Base-by-base conservation (phyloP, 37 sponge, comb jelly and placozoan genomes). In the Oopsacas minuta region DNA sequence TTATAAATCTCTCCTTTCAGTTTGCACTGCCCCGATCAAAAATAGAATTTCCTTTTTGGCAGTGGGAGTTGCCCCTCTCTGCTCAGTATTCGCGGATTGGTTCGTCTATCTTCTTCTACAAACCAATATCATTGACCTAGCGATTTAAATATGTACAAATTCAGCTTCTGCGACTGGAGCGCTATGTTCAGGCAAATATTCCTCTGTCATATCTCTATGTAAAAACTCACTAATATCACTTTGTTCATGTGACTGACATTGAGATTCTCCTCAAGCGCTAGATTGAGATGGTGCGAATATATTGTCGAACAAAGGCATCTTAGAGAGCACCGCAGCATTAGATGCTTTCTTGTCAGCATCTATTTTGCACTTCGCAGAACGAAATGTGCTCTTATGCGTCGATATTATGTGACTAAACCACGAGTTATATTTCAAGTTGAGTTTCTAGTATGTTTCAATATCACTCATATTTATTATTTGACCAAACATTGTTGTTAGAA, bases 71-170 rank as follows among this genome's bases (percentile, higher is more conserved):
- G 49, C 12, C 49, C 12, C 8, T 42, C 15, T 42, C 49, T 8
- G 49, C 49, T 15, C 12, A 42, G 49, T 42, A n/a, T 42, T 42
- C 49, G 49, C 49, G 49, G 12, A 42, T 42, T 42, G 49, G 49
- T 42, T 42, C 49, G 49, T 42, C 30, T 61, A 61, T 61, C 75
- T 61, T 61, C 7, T 61, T 34, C 75, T 34, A 61, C 30, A 61
- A 20, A 61, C 75, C 75, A 61, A 61, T 61, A 61, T 61, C 75
- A 61, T 12, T 61, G 75, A 61, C 75, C 32, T 61, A 61, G 32
- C 30, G 75, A 61, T 20, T 61, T 61, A n/a, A 25, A 20, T 61
- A 10, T 61, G 75, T 61, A 34, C 75, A 61, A 34, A 61, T 61
- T 61, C 75, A 61, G 75, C 7, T 34, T 61, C 75, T 3, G 75